Evolutionary conservation across 2,888 invertebrate species (phyloP).

Genomic region (Acronicta psi): DNA sequence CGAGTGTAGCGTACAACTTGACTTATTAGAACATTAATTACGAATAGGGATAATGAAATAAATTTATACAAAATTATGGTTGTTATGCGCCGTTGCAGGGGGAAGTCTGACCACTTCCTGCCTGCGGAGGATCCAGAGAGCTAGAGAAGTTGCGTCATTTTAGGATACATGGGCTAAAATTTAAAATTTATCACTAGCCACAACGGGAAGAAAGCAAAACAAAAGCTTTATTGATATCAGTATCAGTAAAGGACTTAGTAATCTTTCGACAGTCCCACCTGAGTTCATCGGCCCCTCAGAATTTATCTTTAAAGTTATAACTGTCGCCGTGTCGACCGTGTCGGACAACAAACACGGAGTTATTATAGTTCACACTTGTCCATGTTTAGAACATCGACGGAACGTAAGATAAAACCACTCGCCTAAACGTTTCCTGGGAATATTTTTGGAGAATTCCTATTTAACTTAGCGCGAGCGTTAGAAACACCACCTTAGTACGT

Average conservation of each 20-base stretch:
- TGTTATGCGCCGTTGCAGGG: conserved; percentile 47
- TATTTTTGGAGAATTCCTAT: conserved; percentile 58
- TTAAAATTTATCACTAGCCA: background rate
- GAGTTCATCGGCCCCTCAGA: conserved; percentile 67
- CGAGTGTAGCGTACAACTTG: conserved; percentile 70
- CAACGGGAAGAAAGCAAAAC: background rate
- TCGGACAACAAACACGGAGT: conserved; percentile 71
- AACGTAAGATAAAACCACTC: conserved; percentile 68
- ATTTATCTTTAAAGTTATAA: conserved; percentile 77
- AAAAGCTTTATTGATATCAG: background rate
- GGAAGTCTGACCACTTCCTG: conserved; percentile 29
- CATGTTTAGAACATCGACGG: conserved; percentile 68
- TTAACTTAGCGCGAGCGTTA: background rate
- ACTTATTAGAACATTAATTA: conserved; percentile 70
- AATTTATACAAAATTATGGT: conserved; percentile 38
- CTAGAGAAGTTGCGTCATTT: conserved; percentile 10
- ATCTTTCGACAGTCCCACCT: conserved; percentile 56
- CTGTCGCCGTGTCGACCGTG: conserved; percentile 68
- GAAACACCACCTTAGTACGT: background rate
- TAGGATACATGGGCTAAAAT: too few relatives aligned
- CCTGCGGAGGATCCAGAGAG: conserved; percentile 6
- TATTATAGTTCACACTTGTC: conserved; percentile 66
- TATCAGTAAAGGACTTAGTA: background rate
- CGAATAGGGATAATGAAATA: conserved; percentile 45
- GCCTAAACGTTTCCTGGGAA: conserved; percentile 74